These are phyloP conservation scores for Pristionchus mayeri DNA, from an alignment of 2,888 invertebrate species.

Conservation along the genomic window DNA sequence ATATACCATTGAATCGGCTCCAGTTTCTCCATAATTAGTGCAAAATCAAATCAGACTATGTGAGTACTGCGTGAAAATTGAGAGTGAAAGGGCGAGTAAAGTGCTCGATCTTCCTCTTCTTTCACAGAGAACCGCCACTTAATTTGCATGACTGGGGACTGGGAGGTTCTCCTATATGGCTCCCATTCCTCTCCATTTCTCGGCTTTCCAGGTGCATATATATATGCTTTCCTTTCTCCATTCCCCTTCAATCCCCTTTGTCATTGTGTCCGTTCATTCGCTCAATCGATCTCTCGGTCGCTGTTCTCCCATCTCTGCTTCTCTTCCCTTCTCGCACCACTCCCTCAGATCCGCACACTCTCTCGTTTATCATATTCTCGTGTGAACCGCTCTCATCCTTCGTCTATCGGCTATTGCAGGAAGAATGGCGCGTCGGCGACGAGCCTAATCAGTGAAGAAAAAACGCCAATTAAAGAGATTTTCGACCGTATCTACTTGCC, in stretches of 20 bases:
- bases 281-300: background rate
- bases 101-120: background rate
- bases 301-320: conserved; percentile 27
- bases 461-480: background rate
- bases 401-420: background rate
- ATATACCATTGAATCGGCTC: too few species aligned
- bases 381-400: background rate
- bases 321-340: conserved; percentile 33
- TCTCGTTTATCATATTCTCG: background rate
- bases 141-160: conserved; percentile 22
- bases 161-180: background rate
- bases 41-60: conserved; percentile 1
- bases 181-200: conserved; percentile 20
- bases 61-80: conserved; percentile 1
- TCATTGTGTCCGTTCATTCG: conserved; percentile 46
- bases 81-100: conserved; percentile 35
- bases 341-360: conserved; percentile 2
- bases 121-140: conserved; percentile 13
- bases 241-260: conserved; percentile 11
- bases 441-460: background rate
- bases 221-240: conserved; percentile 5
- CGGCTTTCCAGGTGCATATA: background rate
- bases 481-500: background rate
- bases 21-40: conserved; percentile 12
- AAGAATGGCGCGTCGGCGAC: conserved; percentile 19